A percentile compares a stretch with the other conserved stretches of the same genome.
These are phyloP conservation scores for Troides oblongomaculatus DNA, from an alignment of 2,888 invertebrate genomes.

Conservation along the genomic window DNA sequence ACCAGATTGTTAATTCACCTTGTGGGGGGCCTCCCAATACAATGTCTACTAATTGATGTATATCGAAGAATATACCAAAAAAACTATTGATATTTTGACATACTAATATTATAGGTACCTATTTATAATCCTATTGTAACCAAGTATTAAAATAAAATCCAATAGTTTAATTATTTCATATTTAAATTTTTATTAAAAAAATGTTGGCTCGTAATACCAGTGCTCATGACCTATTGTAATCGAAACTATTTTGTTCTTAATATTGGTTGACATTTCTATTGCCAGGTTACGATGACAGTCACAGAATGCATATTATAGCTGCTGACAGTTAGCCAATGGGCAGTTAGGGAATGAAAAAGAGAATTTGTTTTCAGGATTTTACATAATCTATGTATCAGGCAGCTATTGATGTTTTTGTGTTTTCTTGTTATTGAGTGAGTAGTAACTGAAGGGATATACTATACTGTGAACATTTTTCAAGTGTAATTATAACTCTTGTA, in stretches of 20 bases:
- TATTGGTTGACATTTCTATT: background rate
- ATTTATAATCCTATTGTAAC: too few relatives aligned
- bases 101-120: too few relatives aligned
- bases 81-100: too few relatives aligned
- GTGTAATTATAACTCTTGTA: slow-evolving; percentile 16
- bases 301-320: slow-evolving; percentile 5
- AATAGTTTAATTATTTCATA: too few relatives aligned
- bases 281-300: background rate
- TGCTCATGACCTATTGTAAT: background rate
- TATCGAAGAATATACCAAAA: too few relatives aligned
- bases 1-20: too few relatives aligned
- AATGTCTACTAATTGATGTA: too few relatives aligned
- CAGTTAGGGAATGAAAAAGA: slow-evolving; percentile 12
- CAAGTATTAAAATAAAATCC: too few relatives aligned
- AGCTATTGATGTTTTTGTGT: slow-evolving; percentile 41
- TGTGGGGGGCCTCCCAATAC: too few relatives aligned
- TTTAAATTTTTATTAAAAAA: too few relatives aligned
- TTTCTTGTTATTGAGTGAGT: slow-evolving; percentile 32
- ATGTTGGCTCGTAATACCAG: background rate
- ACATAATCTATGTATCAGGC: slow-evolving; percentile 29
- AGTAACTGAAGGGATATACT: slow-evolving; percentile 9
- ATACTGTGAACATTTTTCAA: slow-evolving; percentile 16
- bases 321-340: slow-evolving; percentile 10
- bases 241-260: background rate
- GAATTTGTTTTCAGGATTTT: slow-evolving; percentile 19